phyloP scores from a whole-genome alignment of 2,113 vertebrate genomes.

The Tringa solitaria region DNA sequence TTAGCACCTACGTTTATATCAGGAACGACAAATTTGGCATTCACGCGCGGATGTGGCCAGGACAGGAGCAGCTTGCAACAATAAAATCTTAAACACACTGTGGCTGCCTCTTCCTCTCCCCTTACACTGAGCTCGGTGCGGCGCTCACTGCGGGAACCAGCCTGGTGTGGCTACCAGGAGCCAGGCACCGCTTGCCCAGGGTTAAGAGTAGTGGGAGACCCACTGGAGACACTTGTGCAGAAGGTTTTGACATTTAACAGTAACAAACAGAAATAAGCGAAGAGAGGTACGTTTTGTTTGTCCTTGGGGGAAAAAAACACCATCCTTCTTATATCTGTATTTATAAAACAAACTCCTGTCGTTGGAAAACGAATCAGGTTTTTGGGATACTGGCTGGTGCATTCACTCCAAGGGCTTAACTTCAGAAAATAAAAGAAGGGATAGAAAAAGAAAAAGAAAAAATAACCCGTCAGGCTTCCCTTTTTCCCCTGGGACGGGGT shows the following conservation, averaged over 20 bases:
- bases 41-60: constrained; percentile 15
- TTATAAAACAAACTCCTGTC: not conserved
- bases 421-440: not conserved
- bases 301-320: not conserved
- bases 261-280: not conserved
- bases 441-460: not conserved
- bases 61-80: constrained; percentile 27
- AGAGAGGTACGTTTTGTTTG: not conserved
- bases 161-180: not conserved
- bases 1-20: constrained; percentile 25
- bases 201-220: not conserved
- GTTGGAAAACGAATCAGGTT: not conserved
- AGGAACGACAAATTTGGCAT: constrained; percentile 21
- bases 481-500: not conserved
- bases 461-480: not conserved
- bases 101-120: not conserved
- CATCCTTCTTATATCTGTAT: not conserved
- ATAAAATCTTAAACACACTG: not conserved
- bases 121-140: fast-evolving
- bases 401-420: not conserved
- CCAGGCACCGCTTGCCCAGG: fast-evolving
- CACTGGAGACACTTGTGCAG: fast-evolving
- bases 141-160: not conserved
- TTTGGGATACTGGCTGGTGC: not conserved
- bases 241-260: not conserved